Conservation (phyloP, 2,888 invertebrate species). For the Oeneis ivallda region DNA sequence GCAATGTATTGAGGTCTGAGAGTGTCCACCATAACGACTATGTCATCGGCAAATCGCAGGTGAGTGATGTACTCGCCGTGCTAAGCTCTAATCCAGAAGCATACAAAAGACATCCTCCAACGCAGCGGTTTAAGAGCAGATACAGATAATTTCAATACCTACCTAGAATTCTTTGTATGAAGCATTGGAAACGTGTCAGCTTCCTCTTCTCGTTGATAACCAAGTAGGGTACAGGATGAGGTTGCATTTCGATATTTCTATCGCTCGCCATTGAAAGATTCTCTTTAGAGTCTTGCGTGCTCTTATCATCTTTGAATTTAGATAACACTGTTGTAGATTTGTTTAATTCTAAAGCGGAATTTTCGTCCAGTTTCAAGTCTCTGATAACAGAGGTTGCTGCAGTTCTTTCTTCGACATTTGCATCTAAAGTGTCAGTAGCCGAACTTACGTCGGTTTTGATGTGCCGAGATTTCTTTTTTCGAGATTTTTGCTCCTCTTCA, state of each 20-base stretch:
- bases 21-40: too few species aligned
- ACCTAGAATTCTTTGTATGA: conserved; percentile 59
- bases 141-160: too few species aligned
- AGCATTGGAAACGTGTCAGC: conserved; percentile 63
- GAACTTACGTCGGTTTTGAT: conserved; percentile 66
- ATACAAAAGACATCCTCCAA: too few species aligned
- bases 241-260: conserved; percentile 33
- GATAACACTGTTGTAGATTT: conserved; percentile 40
- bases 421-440: conserved; percentile 54
- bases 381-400: conserved; percentile 52
- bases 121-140: too few species aligned
- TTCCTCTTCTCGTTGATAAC: conserved; percentile 51
- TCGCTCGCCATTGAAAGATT: conserved; percentile 41
- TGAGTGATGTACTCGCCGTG: too few species aligned
- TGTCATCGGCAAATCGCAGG: too few species aligned
- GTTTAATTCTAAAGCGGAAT: conserved; percentile 49
- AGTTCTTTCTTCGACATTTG: conserved; percentile 42
- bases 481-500: conserved; percentile 36
- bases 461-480: conserved; percentile 56
- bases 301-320: conserved; percentile 40
- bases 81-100: too few species aligned
- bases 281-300: conserved; percentile 49
- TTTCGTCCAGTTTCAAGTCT: conserved; percentile 53
- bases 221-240: conserved; percentile 48
- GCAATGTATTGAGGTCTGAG: too few species aligned